Evolutionary conservation across 2,888 invertebrate species (phyloP).

Genomic region (Podotricha telesiphe): DNA sequence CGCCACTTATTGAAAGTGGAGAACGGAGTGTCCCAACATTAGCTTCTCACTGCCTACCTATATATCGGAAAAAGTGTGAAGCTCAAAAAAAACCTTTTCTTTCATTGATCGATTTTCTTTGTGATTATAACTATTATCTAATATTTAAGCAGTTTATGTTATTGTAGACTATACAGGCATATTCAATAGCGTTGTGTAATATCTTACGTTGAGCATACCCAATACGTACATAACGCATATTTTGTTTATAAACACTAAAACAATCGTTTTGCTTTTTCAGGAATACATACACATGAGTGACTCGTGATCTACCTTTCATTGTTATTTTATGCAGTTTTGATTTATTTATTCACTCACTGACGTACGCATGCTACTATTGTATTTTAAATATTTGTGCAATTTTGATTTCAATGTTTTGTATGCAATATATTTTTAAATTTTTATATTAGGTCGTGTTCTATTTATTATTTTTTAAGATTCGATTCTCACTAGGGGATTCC

Average conservation of each 20-base stretch:
- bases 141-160: conserved; percentile 20
- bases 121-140: neutral
- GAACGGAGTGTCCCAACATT: no score
- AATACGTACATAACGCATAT: conserved; percentile 1
- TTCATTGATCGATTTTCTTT: no score
- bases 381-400: conserved; percentile 12
- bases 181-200: conserved; percentile 25
- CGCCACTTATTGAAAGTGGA: no score
- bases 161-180: neutral
- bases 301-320: conserved; percentile 21
- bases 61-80: no score
- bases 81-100: no score
- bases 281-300: conserved; percentile 23
- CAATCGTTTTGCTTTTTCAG: conserved; percentile 26
- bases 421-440: neutral
- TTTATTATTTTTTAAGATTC: no score
- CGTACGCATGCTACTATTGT: conserved; percentile 12
- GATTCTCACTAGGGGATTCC: no score
- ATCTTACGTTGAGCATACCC: conserved; percentile 9
- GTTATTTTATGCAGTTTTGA: conserved; percentile 23
- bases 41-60: no score
- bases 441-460: neutral
- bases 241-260: conserved; percentile 32
- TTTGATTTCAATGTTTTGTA: neutral
- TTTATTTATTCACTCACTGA: conserved; percentile 20